These are phyloP conservation scores for Tachina lurida DNA, from an alignment of 2,888 invertebrate genomes.

Conservation along the genomic window DNA sequence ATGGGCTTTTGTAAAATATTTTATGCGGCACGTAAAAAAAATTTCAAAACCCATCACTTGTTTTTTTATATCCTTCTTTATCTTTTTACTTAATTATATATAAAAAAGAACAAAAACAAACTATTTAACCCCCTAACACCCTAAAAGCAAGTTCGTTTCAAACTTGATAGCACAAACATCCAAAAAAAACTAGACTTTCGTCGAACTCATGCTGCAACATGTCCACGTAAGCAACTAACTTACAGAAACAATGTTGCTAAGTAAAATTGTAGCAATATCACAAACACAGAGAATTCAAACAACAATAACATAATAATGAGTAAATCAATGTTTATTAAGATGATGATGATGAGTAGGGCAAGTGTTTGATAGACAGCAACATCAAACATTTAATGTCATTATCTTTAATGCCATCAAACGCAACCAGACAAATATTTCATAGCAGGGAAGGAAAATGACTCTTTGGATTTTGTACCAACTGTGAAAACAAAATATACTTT, in stretches of 20 bases:
- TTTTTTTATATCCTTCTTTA: too few species aligned
- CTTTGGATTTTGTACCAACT: too few species aligned
- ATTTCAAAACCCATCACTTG: too few species aligned
- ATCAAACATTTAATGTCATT: constrained; percentile 12
- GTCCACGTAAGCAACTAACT: not conserved
- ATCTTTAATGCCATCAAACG: constrained; percentile 14
- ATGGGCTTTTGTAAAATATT: too few species aligned
- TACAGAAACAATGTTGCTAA: not conserved
- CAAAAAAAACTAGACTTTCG: too few species aligned
- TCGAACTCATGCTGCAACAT: too few species aligned
- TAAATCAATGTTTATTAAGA: constrained; percentile 4
- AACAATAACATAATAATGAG: constrained; percentile 35
- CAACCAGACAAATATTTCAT: not conserved
- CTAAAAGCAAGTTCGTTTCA: constrained; percentile 28
- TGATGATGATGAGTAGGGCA: constrained; percentile 39
- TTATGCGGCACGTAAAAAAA: too few species aligned
- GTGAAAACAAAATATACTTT: too few species aligned
- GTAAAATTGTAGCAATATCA: not conserved
- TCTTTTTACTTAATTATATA: too few species aligned
- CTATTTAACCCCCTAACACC: not conserved
- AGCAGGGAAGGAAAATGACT: too few species aligned
- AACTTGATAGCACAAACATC: not conserved
- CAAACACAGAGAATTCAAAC: not conserved
- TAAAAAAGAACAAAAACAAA: too few species aligned
- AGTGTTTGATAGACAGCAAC: constrained; percentile 26